Conservation (phyloP, 1,140 invertebrate species). For the Brachionus plicatilis region DNA sequence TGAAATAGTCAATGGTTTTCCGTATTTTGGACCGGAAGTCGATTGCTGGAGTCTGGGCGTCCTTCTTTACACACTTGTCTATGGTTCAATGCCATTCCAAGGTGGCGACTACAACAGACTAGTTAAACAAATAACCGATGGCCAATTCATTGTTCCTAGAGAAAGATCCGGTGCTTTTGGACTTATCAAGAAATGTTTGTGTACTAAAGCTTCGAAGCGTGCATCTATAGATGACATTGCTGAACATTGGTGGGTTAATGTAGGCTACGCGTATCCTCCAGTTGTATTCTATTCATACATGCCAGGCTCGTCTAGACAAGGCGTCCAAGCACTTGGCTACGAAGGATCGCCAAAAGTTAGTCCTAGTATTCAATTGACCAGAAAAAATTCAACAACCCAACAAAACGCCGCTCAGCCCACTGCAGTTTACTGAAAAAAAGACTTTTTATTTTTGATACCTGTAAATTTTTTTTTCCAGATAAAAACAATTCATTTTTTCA, state of each 20-base stretch:
- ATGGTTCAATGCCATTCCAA: slow-evolving; percentile 99
- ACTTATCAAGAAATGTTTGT: slow-evolving; percentile 86
- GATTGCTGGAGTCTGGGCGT: slow-evolving; percentile 94
- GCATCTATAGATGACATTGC: slow-evolving; percentile 90
- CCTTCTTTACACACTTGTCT: slow-evolving; percentile 91
- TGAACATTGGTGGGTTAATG: slow-evolving; percentile 83
- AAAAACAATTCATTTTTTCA: background rate
- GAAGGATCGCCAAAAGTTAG: slow-evolving; percentile 39
- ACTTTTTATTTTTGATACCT: background rate
- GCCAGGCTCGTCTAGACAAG: slow-evolving; percentile 13
- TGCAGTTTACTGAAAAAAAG: background rate
- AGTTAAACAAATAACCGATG: slow-evolving; percentile 91
- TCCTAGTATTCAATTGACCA: slow-evolving; percentile 21
- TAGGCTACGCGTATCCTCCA: slow-evolving; percentile 61
- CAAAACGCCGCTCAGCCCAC: background rate
- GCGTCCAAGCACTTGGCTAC: slow-evolving; percentile 35
- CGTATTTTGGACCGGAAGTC: slow-evolving; percentile 91
- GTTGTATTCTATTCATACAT: slow-evolving; percentile 37
- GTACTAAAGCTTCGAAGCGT: slow-evolving; percentile 77
- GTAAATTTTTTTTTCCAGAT: background rate
- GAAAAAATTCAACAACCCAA: slow-evolving; percentile 4
- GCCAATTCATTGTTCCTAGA: slow-evolving; percentile 93
- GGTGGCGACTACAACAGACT: slow-evolving; percentile 94
- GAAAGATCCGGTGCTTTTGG: slow-evolving; percentile 86
- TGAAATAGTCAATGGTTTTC: slow-evolving; percentile 94